Conservation (phyloP, 2,113 vertebrate species). For the Atrichornis clamosus region DNA sequence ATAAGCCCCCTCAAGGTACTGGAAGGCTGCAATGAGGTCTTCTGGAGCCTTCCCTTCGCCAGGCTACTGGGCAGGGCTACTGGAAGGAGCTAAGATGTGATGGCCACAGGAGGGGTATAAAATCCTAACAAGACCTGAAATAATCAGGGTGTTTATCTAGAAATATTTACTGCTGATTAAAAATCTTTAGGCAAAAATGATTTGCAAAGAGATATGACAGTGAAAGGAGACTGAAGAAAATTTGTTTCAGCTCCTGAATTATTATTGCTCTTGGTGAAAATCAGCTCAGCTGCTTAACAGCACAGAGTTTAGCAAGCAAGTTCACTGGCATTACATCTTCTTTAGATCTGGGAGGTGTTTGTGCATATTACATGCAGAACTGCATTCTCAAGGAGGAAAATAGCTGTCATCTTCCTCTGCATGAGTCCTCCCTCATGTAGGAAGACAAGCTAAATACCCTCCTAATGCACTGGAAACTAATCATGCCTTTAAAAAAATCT, state of each 20-base stretch:
- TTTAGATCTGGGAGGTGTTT: background rate
- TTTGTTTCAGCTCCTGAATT: background rate
- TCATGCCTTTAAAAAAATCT: background rate
- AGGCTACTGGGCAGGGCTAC: background rate
- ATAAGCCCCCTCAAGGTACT: background rate
- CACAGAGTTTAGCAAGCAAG: background rate
- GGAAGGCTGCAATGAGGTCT: background rate
- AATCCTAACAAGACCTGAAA: background rate
- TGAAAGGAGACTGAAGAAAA: background rate
- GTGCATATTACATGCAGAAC: background rate
- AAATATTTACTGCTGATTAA: background rate
- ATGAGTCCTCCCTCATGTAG: background rate
- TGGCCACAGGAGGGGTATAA: background rate
- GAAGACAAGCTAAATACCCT: background rate
- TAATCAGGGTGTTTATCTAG: background rate
- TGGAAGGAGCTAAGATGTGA: background rate
- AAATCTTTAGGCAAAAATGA: background rate
- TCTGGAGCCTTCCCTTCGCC: background rate
- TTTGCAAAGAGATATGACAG: background rate
- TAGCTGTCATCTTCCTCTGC: background rate
- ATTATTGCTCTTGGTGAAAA: background rate
- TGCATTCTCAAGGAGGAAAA: background rate
- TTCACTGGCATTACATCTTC: background rate
- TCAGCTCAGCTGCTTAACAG: background rate
- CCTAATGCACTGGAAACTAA: background rate